Evolutionary conservation across 2,113 vertebrate genomes (phyloP).

Genomic region (Sceloporus undulatus): DNA sequence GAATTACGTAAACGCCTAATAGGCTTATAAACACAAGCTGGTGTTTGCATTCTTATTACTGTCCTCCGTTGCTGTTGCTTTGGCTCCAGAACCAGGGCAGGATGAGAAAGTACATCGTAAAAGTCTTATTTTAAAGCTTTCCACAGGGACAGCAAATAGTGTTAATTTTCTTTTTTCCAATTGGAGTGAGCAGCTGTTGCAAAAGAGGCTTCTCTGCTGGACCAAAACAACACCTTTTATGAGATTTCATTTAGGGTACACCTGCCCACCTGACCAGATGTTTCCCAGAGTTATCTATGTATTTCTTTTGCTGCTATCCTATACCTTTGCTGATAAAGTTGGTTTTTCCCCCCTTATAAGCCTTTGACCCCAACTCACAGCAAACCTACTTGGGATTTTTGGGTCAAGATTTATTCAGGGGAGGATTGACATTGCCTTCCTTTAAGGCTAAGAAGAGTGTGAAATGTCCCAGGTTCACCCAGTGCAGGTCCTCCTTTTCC

Average conservation of each 20-base stretch:
- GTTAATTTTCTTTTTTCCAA: background rate
- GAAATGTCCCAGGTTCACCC: no score
- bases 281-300: background rate
- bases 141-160: conserved; percentile 21
- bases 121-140: conserved; percentile 21
- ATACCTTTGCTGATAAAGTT: no score
- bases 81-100: background rate
- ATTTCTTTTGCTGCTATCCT: background rate
- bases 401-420: no score
- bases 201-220: background rate
- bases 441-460: no score
- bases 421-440: background rate
- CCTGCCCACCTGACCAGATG: background rate
- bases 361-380: no score
- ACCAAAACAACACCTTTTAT: background rate
- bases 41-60: conserved; percentile 32
- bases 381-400: no score
- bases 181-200: background rate
- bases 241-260: background rate
- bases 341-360: no score
- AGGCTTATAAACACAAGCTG: conserved; percentile 38
- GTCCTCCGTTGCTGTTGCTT: background rate
- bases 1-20: conserved; percentile 26
- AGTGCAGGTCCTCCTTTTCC: no score
- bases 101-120: background rate